A percentile compares a stretch with the other conserved stretches of the same genome.
These are phyloP conservation scores for Sarotherodon lohbergeri DNA, from an alignment of 2,113 vertebrate genomes.

Conservation along the genomic window DNA sequence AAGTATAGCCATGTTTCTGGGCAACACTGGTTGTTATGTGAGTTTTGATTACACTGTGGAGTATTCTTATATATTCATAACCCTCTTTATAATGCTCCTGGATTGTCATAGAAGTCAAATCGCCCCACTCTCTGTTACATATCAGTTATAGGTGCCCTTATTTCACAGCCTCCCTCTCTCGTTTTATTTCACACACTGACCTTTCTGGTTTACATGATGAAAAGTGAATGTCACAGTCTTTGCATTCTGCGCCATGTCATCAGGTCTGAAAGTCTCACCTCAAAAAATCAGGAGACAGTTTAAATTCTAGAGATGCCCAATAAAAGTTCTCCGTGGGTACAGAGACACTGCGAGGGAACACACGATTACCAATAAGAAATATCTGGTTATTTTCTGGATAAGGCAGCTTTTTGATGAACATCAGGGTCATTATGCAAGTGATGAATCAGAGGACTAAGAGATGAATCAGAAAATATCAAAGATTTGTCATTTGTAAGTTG, in stretches of 20 bases:
- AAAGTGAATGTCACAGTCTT: not conserved
- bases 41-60: not conserved
- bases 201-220: not conserved
- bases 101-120: not conserved
- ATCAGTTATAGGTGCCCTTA: not conserved
- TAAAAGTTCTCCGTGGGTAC: not conserved
- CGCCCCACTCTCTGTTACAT: not conserved
- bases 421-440: not conserved
- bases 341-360: not conserved
- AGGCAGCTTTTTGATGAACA: not conserved
- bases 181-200: not conserved
- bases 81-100: not conserved
- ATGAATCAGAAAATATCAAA: not conserved
- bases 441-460: not conserved
- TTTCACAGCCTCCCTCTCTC: not conserved
- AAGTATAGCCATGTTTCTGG: not conserved
- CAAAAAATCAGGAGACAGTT: not conserved
- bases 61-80: not conserved
- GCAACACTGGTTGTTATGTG: not conserved
- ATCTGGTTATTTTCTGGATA: not conserved
- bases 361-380: not conserved
- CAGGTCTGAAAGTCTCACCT: not conserved
- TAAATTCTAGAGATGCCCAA: not conserved
- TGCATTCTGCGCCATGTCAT: not conserved
- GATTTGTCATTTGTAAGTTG: not conserved